Base-by-base conservation (phyloP, 92 coral and sea anemone genomes). In the Zoanthus solanderi region DNA sequence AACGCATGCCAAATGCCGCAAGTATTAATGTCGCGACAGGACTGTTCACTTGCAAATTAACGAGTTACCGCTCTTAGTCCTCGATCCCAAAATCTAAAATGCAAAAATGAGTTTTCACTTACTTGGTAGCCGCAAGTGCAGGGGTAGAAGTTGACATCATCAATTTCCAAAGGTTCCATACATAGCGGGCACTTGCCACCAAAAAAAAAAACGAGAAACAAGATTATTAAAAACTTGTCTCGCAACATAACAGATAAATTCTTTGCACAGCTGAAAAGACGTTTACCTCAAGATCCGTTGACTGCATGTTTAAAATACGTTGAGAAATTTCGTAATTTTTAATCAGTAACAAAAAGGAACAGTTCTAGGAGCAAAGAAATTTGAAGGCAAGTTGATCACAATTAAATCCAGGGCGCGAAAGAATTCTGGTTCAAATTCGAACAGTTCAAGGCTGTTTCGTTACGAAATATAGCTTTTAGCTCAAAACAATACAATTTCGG, bases 61-160 rank as follows among this genome's bases (percentile, higher is more conserved):
- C 29, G n/a, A 13, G 18, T 60, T 63, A 63, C 8, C 69, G 30
- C 28, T 63, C 29, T 6, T 17, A 18, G 17, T n/a, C 69, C 30
- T 17, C 8, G 69, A 63, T 6, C 30, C 69, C 1, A 8, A 17
- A 16, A 63, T 63, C n/a, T 16, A 63, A 63, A 63, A 79, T 48
- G 44, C 11, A 13, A 67, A 50, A 76, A 30, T 4, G 31, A 28
- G 12, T 28, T 3, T 68, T 12, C 37, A 48, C 83, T 91, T 90
- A 95, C 99, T 92, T 97, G 99, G 72, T 97, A 97, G 85, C 99
- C 99, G 82, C 99, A 97, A 61, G 99, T 95, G 84, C 99, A 97
- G 0, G 99, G 99, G 54, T 92, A 97, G 75, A 97, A 97, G 88
- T 97, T 97, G 56, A 97, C 99, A 89, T 97, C 99, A 73, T 97